These are phyloP conservation scores for Aselliscus stoliczkanus DNA, from an alignment of 2,797 vertebrate species.

Conservation along the genomic window DNA sequence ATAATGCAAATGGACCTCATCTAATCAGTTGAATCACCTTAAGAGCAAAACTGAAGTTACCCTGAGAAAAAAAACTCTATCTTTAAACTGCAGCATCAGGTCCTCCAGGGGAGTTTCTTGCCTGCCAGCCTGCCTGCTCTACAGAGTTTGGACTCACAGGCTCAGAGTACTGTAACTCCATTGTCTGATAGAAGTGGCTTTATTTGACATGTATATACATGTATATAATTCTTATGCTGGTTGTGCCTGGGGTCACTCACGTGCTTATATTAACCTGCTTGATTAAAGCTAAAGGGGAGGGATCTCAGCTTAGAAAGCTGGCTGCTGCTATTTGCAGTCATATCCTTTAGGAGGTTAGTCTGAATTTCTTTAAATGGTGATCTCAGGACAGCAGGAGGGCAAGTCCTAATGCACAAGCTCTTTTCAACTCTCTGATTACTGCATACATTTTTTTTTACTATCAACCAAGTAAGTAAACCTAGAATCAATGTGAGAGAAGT, in stretches of 20 bases:
- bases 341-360: background rate
- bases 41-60: background rate
- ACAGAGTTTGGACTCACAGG: background rate
- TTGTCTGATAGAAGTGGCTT: background rate
- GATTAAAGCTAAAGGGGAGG: background rate
- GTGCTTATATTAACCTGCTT: background rate
- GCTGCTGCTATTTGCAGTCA: background rate
- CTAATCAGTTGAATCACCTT: background rate
- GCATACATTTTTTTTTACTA: background rate
- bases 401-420: background rate
- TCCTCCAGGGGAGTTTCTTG: background rate
- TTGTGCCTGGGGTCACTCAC: background rate
- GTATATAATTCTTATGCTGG: background rate
- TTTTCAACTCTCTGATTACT: background rate
- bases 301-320: background rate
- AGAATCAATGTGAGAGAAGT: background rate
- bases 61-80: background rate
- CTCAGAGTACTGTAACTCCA: background rate
- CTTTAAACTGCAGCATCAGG: background rate
- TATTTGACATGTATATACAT: background rate
- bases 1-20: background rate
- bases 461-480: background rate
- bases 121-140: background rate
- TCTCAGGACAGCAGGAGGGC: background rate
- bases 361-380: background rate